Evolutionary conservation across 2,888 invertebrate genomes (phyloP).

Genomic region (Dryobotodes eremita): DNA sequence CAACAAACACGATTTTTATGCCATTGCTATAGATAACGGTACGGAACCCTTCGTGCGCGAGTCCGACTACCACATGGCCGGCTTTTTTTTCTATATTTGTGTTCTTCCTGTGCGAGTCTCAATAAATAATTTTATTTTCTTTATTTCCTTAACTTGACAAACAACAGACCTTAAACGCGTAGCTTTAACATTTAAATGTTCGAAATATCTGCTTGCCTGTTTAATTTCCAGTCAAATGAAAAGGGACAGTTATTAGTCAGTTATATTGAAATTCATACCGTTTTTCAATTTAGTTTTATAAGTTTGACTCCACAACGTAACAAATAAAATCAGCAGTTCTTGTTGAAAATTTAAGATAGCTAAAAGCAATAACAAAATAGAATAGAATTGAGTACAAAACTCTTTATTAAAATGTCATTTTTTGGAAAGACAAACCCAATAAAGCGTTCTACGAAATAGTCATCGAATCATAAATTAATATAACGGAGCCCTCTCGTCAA

Average conservation of each 20-base stretch:
- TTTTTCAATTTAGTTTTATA: not conserved
- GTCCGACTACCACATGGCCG: no score
- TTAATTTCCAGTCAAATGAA: not conserved
- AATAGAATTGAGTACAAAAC: not conserved
- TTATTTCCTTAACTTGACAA: no score
- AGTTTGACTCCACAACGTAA: not conserved
- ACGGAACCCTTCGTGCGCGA: no score
- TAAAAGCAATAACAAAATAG: not conserved
- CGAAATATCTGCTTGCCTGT: not conserved
- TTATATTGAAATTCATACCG: not conserved
- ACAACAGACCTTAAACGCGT: no score
- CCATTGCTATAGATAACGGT: no score
- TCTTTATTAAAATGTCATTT: not conserved
- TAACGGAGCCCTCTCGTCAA: slow-evolving; percentile 18
- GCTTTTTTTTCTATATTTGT: no score
- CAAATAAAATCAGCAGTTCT: not conserved
- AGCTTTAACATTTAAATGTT: not conserved
- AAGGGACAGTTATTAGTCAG: not conserved
- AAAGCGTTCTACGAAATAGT: not conserved
- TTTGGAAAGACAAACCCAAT: not conserved
- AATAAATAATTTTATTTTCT: no score
- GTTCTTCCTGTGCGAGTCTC: no score
- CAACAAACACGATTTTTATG: no score
- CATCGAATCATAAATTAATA: slow-evolving; percentile 26
- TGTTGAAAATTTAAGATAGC: not conserved